phyloP scores from a whole-genome alignment of 2,113 vertebrate genomes.

The Gadus chalcogrammus region DNA sequence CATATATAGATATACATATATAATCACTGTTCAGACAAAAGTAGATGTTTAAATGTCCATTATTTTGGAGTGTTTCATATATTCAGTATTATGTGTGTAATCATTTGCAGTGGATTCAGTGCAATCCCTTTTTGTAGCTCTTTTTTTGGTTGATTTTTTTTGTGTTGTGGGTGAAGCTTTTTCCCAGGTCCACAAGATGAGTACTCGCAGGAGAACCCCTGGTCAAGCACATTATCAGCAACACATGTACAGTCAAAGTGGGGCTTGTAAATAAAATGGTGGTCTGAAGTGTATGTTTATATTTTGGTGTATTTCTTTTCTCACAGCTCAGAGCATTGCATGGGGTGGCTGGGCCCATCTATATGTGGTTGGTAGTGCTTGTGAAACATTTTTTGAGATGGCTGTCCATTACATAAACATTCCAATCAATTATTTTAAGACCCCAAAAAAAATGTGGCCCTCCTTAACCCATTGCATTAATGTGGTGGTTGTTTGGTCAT shows the following conservation, averaged over 20 bases:
- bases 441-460: background rate
- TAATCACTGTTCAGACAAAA: conserved; percentile 60
- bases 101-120: conserved; percentile 50
- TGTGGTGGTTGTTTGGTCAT: conserved; percentile 41
- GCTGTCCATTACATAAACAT: conserved; percentile 66
- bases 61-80: conserved; percentile 53
- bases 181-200: conserved; percentile 45
- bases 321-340: conserved; percentile 42
- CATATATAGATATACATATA: conserved; percentile 22
- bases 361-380: conserved; percentile 35
- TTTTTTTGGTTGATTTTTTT: conserved; percentile 6
- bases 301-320: conserved; percentile 68
- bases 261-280: conserved; percentile 73
- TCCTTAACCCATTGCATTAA: conserved; percentile 61
- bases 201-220: conserved; percentile 49
- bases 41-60: conserved; percentile 59
- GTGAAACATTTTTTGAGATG: conserved; percentile 50
- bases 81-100: conserved; percentile 60
- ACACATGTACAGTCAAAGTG: conserved; percentile 66
- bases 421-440: conserved; percentile 41
- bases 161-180: conserved; percentile 49
- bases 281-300: conserved; percentile 64
- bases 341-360: conserved; percentile 36
- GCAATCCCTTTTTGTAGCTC: conserved; percentile 36
- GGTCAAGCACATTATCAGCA: conserved; percentile 62